A percentile compares a stretch with the other conserved stretches of the same genome.
phyloP scores from a whole-genome alignment of 1,140 invertebrate species.

The Drosophila subpulchrella region DNA sequence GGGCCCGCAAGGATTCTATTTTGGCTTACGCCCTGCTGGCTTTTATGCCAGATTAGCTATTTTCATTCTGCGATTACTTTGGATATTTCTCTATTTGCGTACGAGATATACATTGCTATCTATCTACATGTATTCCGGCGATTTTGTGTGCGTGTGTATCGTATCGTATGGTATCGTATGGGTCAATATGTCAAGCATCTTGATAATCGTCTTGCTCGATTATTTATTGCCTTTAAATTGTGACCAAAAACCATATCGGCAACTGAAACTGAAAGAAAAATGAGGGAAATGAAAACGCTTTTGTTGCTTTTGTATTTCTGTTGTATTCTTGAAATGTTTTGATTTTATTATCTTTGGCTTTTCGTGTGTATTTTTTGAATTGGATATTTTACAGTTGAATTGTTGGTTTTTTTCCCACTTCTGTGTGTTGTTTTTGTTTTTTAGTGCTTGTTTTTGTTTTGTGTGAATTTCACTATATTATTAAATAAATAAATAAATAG shows the following conservation, averaged over 20 bases:
- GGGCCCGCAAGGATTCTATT: conserved; percentile 41
- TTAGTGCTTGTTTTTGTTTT: conserved; percentile 58
- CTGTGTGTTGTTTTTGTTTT: conserved; percentile 46
- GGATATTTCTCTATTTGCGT: conserved; percentile 39
- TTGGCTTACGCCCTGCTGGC: conserved; percentile 75
- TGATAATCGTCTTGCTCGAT: conserved; percentile 25
- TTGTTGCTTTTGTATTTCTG: conserved; percentile 17
- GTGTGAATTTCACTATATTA: conserved; percentile 62
- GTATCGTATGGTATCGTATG: conserved; percentile 1
- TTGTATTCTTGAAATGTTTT: conserved; percentile 56
- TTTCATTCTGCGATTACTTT: conserved; percentile 49
- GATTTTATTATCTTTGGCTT: conserved; percentile 75
- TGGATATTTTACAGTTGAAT: conserved; percentile 45
- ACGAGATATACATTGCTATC: conserved; percentile 31
- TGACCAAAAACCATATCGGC: neutral
- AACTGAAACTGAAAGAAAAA: conserved; percentile 16
- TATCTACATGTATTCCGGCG: conserved; percentile 18
- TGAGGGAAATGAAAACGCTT: conserved; percentile 36
- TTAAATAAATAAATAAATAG: conserved; percentile 65
- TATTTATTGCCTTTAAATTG: conserved; percentile 39
- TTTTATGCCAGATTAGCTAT: conserved; percentile 72
- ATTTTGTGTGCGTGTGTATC: conserved; percentile 23
- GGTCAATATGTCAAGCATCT: conserved; percentile 51
- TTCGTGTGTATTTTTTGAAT: conserved; percentile 48
- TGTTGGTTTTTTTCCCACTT: conserved; percentile 34